Base-by-base conservation (phyloP, 2,888 invertebrate genomes). In the Alsophila aescularia region DNA sequence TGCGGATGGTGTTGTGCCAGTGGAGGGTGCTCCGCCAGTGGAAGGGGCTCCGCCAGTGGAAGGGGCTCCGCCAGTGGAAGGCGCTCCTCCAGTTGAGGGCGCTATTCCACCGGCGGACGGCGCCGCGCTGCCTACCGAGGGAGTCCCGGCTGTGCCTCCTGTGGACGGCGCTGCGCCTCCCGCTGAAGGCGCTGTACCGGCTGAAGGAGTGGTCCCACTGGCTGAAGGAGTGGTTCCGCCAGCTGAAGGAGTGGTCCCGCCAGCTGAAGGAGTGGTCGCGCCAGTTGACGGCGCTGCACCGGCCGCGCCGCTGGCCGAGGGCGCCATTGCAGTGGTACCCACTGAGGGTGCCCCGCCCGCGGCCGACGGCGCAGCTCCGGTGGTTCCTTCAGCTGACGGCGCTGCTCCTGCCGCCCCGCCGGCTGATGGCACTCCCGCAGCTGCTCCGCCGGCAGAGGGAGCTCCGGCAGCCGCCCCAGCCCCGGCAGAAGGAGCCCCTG, bases 211-310 rank as follows among this genome's bases (percentile, higher is more conserved):
- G 10, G 64, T 58, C 0, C 73, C 79, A 2, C 69, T 77, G 0
- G 72, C 67, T 0, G 78, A 67, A 0, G 79, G 59, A 0, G 73
- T 61, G 0, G 75, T 74, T 1, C 75, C 81, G 8, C 76, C 84
- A 0, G 72, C 73, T 0, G 73, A 70, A 0, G 70, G 68, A 0
- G 78, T 65, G 2, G 74, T 72, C 2, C 77, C 82, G 5, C 77
- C 8, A 68, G 71, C 15, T 21, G 73, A 70, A 0, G 70, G 68
- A 0, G 78, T 65, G 2, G 74, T 72, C 2, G 77, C 82, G 5
- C 77, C 8, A 68, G 71, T 14, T 21, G 75, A 75, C 15, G 81
- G 73, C 0, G 77, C 79, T 10, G 74, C 81, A 0, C 70, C 82
- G 0, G 68, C 60, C 0, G 58, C 70, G 2, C 37, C 49, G 10